Evolutionary conservation across 2,797 vertebrate species (phyloP).

Genomic region (Lepus oiostolus): DNA sequence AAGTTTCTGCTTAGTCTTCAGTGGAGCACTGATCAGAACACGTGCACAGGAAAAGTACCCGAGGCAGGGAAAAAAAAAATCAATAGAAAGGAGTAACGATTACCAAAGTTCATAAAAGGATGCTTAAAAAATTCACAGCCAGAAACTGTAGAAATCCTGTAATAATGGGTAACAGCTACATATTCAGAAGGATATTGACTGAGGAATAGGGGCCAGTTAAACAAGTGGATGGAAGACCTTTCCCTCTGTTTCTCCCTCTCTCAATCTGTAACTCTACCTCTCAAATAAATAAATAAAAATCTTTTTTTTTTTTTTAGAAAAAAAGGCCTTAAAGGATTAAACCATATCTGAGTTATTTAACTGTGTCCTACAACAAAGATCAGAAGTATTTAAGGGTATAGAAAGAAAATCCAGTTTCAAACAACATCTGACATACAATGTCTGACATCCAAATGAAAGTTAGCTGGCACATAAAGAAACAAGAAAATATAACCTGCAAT

Average conservation of each 20-base stretch:
- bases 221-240: too few species aligned
- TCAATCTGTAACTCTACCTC: too few species aligned
- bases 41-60: background rate
- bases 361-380: conserved; percentile 17
- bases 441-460: conserved; percentile 39
- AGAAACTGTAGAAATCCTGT: background rate
- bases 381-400: conserved; percentile 23
- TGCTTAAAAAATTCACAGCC: background rate
- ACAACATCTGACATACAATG: conserved; percentile 22
- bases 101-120: background rate
- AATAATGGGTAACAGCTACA: background rate
- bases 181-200: background rate
- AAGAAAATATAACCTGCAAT: background rate
- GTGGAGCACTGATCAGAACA: background rate
- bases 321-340: background rate
- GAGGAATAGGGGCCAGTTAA: background rate
- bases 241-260: too few species aligned
- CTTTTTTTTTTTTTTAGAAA: background rate
- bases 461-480: background rate
- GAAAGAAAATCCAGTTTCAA: background rate
- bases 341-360: background rate
- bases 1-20: background rate
- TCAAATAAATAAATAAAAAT: too few species aligned
- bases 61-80: background rate
- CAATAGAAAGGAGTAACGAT: background rate